phyloP scores from a whole-genome alignment of 2,113 vertebrate species.

The Saguinus imperator region DNA sequence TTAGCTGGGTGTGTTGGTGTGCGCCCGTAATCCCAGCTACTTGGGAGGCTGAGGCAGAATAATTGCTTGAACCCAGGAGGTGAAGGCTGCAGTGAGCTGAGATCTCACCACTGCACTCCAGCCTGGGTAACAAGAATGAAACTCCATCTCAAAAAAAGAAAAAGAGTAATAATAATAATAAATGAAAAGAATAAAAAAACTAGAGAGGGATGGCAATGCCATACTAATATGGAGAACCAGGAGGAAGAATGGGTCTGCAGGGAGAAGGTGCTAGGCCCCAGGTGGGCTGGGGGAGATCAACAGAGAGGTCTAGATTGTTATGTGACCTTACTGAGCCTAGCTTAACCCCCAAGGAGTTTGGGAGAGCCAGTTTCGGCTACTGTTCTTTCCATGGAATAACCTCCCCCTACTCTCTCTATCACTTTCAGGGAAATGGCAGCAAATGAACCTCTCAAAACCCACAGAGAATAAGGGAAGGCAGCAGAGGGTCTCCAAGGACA shows the following conservation, averaged over 20 bases:
- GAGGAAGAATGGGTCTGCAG: not conserved
- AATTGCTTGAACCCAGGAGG: not conserved
- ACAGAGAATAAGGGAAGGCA: constrained; percentile 81
- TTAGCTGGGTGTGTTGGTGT: not conserved
- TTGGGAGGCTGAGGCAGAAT: not conserved
- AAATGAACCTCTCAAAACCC: constrained; percentile 82
- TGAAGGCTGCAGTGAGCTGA: not conserved
- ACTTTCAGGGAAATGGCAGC: constrained; percentile 81
- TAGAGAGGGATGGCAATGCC: not conserved
- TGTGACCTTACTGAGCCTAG: not conserved
- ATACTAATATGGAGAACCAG: not conserved
- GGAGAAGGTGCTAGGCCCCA: not conserved
- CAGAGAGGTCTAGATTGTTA: not conserved
- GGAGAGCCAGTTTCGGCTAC: not conserved
- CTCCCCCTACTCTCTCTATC: constrained; percentile 4
- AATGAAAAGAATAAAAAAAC: not conserved
- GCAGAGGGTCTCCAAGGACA: constrained; percentile 25
- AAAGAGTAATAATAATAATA: not conserved
- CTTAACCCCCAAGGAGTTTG: not conserved
- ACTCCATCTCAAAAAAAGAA: not conserved
- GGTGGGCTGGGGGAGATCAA: not conserved
- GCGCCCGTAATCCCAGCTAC: not conserved
- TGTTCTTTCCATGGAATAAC: constrained; percentile 19
- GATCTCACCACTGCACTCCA: not conserved
- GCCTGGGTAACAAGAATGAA: not conserved